Conservation (phyloP, 2,797 vertebrate genomes). For the Hemibagrus guttatus region DNA sequence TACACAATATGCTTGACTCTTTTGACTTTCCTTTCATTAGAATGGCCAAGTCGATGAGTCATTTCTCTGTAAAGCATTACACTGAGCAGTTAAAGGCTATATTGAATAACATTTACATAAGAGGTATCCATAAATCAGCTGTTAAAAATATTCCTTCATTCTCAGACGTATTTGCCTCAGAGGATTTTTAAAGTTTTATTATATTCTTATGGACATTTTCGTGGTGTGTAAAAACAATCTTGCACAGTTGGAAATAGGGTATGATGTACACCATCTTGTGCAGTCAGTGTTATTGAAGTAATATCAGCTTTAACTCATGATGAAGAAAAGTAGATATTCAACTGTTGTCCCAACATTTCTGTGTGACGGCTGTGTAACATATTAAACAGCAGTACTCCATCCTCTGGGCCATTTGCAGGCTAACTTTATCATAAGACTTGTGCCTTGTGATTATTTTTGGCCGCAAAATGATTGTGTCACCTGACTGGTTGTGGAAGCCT, state of each 20-base stretch:
- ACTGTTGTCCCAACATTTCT: background rate
- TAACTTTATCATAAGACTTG: background rate
- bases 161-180: background rate
- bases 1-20: slow-evolving; percentile 16
- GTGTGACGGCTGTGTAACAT: background rate
- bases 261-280: background rate
- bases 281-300: background rate
- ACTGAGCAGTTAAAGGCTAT: background rate
- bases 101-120: background rate
- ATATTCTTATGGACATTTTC: background rate
- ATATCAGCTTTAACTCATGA: background rate
- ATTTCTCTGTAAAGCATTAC: background rate
- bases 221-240: background rate
- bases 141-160: background rate
- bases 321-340: background rate
- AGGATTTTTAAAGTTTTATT: background rate
- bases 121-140: background rate
- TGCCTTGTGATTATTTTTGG: slow-evolving; percentile 2
- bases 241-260: background rate
- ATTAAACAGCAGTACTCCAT: background rate
- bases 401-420: background rate
- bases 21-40: slow-evolving; percentile 12
- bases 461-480: slow-evolving; percentile 1
- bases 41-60: slow-evolving; percentile 1
- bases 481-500: slow-evolving; percentile 24